Percentiles rank a stretch among this genome's conserved stretches.
Evolutionary conservation across 2,888 invertebrate genomes (phyloP).

Genomic region (Tupiocoris notatus): DNA sequence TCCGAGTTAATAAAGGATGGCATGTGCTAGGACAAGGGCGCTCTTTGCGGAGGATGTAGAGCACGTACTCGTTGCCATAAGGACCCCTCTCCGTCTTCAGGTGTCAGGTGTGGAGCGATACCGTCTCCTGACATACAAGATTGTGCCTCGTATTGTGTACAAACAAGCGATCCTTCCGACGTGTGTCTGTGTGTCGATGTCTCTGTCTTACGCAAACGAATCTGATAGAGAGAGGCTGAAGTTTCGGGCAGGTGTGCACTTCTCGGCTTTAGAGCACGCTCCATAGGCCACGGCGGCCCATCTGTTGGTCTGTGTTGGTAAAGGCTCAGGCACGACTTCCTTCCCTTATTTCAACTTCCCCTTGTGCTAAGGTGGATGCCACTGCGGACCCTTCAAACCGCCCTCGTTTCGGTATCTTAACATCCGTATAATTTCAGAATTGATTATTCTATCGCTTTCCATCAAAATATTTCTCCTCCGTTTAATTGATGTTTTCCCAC

Average conservation of each 20-base stretch:
- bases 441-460: no score
- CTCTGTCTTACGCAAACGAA: not conserved
- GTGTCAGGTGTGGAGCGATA: conserved; percentile 42
- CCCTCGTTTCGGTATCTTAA: no score
- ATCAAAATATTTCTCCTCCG: no score
- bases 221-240: not conserved
- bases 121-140: not conserved
- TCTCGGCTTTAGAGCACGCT: conserved; percentile 23
- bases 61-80: conserved; percentile 14
- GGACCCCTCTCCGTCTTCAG: conserved; percentile 13
- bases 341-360: conserved; percentile 9
- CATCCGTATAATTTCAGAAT: no score
- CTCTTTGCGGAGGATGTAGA: no score
- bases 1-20: not conserved
- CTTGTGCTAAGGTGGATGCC: no score
- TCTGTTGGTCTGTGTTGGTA: conserved; percentile 30
- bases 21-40: conserved; percentile 22
- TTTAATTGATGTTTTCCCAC: no score
- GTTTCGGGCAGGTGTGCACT: conserved; percentile 10
- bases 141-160: not conserved
- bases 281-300: conserved; percentile 40
- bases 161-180: not conserved
- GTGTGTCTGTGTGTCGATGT: not conserved
- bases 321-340: conserved; percentile 15
- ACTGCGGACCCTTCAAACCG: no score